Percentiles rank a stretch among this genome's conserved stretches.
Conservation (phyloP, 2,113 vertebrate genomes). For the Zosterops borbonicus region DNA sequence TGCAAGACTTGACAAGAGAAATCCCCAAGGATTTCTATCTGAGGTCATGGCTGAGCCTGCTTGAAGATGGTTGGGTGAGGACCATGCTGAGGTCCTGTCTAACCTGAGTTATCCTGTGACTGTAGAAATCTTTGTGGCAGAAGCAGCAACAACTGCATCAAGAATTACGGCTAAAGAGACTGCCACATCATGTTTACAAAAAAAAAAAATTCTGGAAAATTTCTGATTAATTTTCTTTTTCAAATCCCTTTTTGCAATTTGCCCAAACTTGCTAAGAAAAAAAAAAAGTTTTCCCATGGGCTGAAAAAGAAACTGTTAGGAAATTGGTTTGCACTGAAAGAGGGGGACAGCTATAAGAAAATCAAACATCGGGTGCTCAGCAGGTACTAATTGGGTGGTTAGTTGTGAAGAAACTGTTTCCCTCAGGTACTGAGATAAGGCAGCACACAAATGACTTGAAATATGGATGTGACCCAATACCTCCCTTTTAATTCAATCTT, state of each 20-base stretch:
- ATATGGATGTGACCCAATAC: slow-evolving; percentile 57
- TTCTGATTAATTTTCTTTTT: not conserved
- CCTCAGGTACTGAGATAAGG: slow-evolving; percentile 23
- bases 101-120: not conserved
- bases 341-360: not conserved
- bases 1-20: not conserved
- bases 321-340: not conserved
- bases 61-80: not conserved
- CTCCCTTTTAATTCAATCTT: slow-evolving; percentile 66
- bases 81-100: not conserved
- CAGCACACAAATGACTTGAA: slow-evolving; percentile 39
- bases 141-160: not conserved
- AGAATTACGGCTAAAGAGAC: not conserved
- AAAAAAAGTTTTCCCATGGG: not conserved
- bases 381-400: slow-evolving; percentile 54
- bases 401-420: slow-evolving; percentile 41
- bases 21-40: not conserved
- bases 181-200: not conserved
- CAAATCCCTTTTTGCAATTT: not conserved
- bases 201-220: not conserved
- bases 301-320: not conserved
- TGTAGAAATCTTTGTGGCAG: not conserved
- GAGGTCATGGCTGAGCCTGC: not conserved
- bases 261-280: not conserved
- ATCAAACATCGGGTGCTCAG: not conserved